A percentile compares a stretch with the other conserved stretches of the same genome.
These are phyloP conservation scores for Crypturellus undulatus DNA, from an alignment of 2,113 vertebrate genomes.

Conservation along the genomic window DNA sequence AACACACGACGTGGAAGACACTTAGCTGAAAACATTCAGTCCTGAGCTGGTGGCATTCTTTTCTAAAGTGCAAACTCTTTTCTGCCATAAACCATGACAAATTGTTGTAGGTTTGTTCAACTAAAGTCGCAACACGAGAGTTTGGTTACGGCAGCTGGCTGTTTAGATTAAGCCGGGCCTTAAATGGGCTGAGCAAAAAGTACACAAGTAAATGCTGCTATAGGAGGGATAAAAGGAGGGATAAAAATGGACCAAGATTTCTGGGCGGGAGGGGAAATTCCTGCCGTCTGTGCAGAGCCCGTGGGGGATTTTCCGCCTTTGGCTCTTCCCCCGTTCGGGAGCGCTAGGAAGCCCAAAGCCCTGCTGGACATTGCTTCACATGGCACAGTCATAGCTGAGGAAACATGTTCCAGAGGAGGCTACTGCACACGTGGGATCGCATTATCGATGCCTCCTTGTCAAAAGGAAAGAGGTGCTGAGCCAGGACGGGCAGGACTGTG, in stretches of 20 bases:
- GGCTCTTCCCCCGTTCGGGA: not conserved
- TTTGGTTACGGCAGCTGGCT: not conserved
- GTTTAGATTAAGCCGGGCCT: not conserved
- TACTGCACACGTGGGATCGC: not conserved
- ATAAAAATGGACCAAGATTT: not conserved
- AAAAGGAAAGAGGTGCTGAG: not conserved
- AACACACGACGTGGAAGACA: not conserved
- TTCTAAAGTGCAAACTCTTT: not conserved
- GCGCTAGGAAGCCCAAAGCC: not conserved
- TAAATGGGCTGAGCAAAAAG: not conserved
- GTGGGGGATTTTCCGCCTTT: not conserved
- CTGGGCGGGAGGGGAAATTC: not conserved
- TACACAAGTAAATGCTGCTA: not conserved
- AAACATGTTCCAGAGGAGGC: not conserved
- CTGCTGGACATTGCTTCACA: not conserved
- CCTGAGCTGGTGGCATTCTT: not conserved
- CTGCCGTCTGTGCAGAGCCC: not conserved
- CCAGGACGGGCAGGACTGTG: not conserved
- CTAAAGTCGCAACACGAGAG: not conserved
- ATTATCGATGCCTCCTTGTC: not conserved
- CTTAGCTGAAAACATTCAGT: not conserved
- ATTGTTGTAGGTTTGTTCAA: not conserved
- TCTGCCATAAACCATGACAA: not conserved
- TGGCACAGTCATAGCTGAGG: not conserved
- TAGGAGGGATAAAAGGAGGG: accelerated